Evolutionary conservation across 2,797 vertebrate genomes (phyloP).

Genomic region (Fistularia tabacaria): DNA sequence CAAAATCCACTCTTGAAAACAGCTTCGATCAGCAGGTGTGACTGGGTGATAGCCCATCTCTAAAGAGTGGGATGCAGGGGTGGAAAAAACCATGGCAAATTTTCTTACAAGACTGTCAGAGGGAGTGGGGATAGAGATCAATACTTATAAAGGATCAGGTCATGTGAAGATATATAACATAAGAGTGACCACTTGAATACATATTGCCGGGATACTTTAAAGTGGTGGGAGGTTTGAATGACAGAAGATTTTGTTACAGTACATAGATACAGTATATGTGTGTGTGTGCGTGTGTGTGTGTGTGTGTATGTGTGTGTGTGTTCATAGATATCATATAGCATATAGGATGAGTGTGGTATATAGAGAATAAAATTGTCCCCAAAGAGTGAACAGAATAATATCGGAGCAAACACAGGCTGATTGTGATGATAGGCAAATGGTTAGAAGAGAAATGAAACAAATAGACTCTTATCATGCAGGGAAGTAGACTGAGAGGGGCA

Average conservation of each 20-base stretch:
- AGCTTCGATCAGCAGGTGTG: slow-evolving; percentile 56
- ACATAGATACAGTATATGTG: too few species aligned
- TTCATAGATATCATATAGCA: too few species aligned
- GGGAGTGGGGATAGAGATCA: slow-evolving; percentile 40
- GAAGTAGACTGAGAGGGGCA: slow-evolving; percentile 56
- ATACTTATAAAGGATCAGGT: slow-evolving; percentile 36
- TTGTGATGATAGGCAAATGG: slow-evolving; percentile 15
- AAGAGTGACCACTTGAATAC: neutral
- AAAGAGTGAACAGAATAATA: neutral
- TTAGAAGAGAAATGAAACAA: slow-evolving; percentile 41
- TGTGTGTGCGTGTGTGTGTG: too few species aligned
- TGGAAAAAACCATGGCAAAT: slow-evolving; percentile 56
- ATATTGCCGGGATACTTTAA: neutral
- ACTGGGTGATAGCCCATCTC: slow-evolving; percentile 43
- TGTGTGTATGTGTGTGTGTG: too few species aligned
- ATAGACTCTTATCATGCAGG: slow-evolving; percentile 43
- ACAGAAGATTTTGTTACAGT: too few species aligned
- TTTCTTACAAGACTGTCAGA: slow-evolving; percentile 43
- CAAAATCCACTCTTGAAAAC: slow-evolving; percentile 36
- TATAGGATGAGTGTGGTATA: too few species aligned
- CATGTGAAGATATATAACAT: slow-evolving; percentile 26
- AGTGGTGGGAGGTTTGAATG: too few species aligned
- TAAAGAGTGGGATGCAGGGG: slow-evolving; percentile 24
- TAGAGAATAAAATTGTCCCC: too few species aligned
- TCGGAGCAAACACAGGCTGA: too few species aligned